These are phyloP conservation scores for Molossus molossus DNA, from an alignment of 2,797 vertebrate species.

Conservation along the genomic window DNA sequence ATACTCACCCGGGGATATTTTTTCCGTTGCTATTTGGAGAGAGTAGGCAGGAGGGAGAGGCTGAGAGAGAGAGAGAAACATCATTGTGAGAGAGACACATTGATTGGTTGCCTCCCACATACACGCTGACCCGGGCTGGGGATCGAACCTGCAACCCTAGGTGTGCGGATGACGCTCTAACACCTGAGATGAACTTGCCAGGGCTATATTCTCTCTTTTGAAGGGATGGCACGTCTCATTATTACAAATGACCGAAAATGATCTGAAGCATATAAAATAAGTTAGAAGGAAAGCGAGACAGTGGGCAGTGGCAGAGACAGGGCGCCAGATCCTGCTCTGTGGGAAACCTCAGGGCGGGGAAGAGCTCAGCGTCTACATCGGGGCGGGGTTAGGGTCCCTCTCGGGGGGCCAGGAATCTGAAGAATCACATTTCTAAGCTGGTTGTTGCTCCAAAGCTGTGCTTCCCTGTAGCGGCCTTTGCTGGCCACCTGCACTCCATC, in stretches of 20 bases:
- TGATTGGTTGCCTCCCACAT: no score
- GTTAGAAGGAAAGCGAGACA: neutral
- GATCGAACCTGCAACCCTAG: no score
- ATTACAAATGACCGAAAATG: neutral
- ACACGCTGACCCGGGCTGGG: no score
- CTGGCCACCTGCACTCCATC: fast-evolving
- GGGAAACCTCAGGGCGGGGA: neutral
- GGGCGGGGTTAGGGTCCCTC: neutral
- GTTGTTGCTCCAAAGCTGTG: neutral
- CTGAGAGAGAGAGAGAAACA: no score
- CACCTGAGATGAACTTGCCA: no score
- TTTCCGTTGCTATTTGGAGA: no score
- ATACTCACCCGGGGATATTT: no score
- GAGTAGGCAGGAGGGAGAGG: no score
- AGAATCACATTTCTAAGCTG: neutral
- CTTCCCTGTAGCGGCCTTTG: neutral
- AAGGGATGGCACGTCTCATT: neutral
- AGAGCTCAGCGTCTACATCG: fast-evolving
- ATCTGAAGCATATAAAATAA: neutral
- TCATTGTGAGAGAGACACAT: no score
- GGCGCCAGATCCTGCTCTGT: neutral
- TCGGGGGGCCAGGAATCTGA: neutral
- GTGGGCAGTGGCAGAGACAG: neutral
- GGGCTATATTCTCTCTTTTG: neutral
- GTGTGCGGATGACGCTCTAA: no score